Percentiles rank a stretch among this genome's conserved stretches.
Evolutionary conservation across 1,140 invertebrate species (phyloP).

Genomic region (Drosophila triauraria): DNA sequence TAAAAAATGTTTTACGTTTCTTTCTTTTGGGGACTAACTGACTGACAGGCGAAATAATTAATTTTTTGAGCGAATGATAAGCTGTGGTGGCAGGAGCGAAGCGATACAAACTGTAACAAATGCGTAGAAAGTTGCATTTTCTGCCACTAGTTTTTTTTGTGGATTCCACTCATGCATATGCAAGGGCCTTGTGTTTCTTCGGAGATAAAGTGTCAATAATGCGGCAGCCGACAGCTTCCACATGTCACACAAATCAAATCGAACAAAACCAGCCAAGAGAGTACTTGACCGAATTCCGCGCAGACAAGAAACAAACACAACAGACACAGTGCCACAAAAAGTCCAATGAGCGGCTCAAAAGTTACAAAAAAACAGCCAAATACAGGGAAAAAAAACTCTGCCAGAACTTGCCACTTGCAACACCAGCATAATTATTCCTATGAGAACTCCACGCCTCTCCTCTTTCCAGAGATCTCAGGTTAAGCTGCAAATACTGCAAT

Average conservation of each 20-base stretch:
- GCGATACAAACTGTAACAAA: conserved; percentile 70
- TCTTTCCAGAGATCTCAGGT: neutral
- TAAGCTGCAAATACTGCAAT: conserved; percentile 36
- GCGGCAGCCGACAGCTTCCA: conserved; percentile 66
- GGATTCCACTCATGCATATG: conserved; percentile 54
- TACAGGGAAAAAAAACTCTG: neutral
- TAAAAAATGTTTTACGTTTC: conserved; percentile 75
- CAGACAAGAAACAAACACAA: conserved; percentile 41
- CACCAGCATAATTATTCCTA: conserved; percentile 70
- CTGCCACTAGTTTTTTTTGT: conserved; percentile 1
- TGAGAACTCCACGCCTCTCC: conserved; percentile 22
- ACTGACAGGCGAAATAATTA: conserved; percentile 81
- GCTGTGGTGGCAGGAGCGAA: conserved; percentile 30
- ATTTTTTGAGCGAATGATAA: conserved; percentile 71
- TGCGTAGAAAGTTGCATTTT: conserved; percentile 70
- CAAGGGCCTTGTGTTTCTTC: conserved; percentile 13
- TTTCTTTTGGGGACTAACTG: conserved; percentile 29
- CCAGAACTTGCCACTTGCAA: conserved; percentile 40
- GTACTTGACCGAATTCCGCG: conserved; percentile 80
- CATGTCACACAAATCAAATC: conserved; percentile 80
- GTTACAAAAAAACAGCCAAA: conserved; percentile 10
- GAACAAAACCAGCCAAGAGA: conserved; percentile 63
- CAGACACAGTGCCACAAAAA: conserved; percentile 35
- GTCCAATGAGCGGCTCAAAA: conserved; percentile 30
- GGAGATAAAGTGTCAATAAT: conserved; percentile 74